Conservation (phyloP, 2,797 vertebrate species). For the Botia kubotai region DNA sequence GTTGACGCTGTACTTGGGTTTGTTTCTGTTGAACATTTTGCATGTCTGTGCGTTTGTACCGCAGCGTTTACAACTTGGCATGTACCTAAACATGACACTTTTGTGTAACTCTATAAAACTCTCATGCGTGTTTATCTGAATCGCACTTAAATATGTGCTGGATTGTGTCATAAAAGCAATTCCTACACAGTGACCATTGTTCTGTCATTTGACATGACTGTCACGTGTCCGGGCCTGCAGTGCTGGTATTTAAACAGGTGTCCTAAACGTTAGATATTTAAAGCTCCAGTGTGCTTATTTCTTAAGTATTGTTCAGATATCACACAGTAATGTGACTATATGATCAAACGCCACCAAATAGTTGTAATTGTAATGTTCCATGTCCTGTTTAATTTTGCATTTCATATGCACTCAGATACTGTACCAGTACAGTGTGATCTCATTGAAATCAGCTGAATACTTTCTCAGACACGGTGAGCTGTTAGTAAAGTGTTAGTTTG, state of each 20-base stretch:
- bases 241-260: not conserved
- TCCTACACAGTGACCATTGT: not conserved
- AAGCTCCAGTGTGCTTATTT: not conserved
- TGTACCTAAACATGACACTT: slow-evolving; percentile 44
- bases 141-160: slow-evolving; percentile 8
- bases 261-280: not conserved
- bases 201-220: not conserved
- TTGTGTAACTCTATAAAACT: slow-evolving; percentile 14
- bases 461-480: not conserved
- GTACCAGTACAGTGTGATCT: not conserved
- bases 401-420: not conserved
- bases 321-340: not conserved
- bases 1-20: slow-evolving; percentile 21
- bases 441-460: not conserved
- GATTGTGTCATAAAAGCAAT: slow-evolving; percentile 1
- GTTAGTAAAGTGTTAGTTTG: not conserved
- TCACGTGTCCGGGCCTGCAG: not conserved
- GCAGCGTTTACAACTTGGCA: slow-evolving; percentile 43
- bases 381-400: not conserved
- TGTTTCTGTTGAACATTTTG: slow-evolving; percentile 40
- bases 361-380: not conserved
- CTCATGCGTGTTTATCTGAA: not conserved
- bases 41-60: slow-evolving; percentile 38
- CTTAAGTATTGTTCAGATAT: slow-evolving; percentile 2
- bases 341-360: slow-evolving; percentile 2